These are phyloP conservation scores for Clavelina lepadiformis DNA, from an alignment of 23 tunicate species.

Conservation along the genomic window DNA sequence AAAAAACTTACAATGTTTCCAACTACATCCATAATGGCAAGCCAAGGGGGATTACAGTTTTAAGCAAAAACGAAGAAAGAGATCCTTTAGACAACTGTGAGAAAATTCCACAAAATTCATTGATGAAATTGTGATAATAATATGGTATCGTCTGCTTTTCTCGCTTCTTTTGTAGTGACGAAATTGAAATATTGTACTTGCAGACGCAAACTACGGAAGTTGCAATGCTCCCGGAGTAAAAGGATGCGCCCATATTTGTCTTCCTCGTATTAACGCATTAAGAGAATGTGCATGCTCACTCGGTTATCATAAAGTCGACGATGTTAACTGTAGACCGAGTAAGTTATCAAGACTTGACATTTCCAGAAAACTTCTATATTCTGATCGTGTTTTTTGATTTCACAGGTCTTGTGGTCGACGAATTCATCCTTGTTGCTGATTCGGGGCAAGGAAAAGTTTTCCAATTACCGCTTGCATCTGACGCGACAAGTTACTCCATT, in stretches of 20 bases:
- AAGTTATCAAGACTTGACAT: too few relatives aligned
- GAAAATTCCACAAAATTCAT: not conserved
- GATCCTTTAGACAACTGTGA: conserved; percentile 25
- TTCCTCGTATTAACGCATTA: conserved; percentile 22
- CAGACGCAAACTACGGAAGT: too few relatives aligned
- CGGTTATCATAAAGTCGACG: conserved; percentile 17
- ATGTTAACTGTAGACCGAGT: conserved; percentile 10
- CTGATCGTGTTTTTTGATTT: too few relatives aligned
- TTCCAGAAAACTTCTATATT: too few relatives aligned
- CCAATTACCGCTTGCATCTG: conserved; percentile 34
- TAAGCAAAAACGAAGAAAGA: conserved; percentile 57
- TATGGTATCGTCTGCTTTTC: not conserved
- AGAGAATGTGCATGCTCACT: conserved; percentile 22
- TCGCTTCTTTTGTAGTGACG: too few relatives aligned
- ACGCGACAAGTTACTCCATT: not conserved
- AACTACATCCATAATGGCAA: conserved; percentile 51
- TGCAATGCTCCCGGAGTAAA: too few relatives aligned
- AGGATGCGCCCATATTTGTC: conserved; percentile 36
- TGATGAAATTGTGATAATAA: not conserved
- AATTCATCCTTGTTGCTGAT: conserved; percentile 54
- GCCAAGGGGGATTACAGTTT: conserved; percentile 76
- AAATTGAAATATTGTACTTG: too few relatives aligned
- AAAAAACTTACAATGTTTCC: not conserved
- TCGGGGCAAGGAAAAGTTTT: conserved; percentile 77
- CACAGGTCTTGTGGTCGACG: too few relatives aligned